phyloP scores from a whole-genome alignment of 2,113 vertebrate genomes.

The Rynchops niger region DNA sequence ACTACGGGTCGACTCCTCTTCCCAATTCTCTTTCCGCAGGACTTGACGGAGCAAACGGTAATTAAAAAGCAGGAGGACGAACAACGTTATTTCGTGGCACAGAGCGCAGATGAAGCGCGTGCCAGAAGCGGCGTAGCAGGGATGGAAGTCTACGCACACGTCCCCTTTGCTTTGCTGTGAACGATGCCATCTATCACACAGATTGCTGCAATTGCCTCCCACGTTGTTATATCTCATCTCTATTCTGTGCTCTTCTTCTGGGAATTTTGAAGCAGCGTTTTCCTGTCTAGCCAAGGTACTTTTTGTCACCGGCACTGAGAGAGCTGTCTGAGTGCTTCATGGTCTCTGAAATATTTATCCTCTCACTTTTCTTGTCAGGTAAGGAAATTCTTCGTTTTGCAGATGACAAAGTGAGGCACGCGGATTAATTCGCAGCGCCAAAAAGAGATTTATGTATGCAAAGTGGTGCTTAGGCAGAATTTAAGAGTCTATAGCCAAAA shows the following conservation, averaged over 20 bases:
- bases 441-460: slow-evolving; percentile 4
- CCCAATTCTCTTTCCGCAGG: background rate
- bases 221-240: background rate
- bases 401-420: slow-evolving; percentile 9
- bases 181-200: background rate
- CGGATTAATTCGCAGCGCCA: background rate
- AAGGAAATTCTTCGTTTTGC: slow-evolving; percentile 37
- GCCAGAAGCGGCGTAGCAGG: fast-evolving
- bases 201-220: slow-evolving; percentile 14
- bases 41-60: background rate
- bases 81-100: background rate
- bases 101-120: fast-evolving
- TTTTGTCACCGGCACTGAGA: background rate
- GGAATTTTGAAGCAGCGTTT: background rate
- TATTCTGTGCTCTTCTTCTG: background rate
- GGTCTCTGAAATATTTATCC: slow-evolving; percentile 55
- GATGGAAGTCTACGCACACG: background rate
- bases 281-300: slow-evolving; percentile 24
- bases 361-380: slow-evolving; percentile 45
- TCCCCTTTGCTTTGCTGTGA: background rate
- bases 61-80: background rate
- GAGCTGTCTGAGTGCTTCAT: background rate
- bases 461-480: slow-evolving; percentile 11
- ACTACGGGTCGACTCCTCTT: fast-evolving
- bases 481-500: background rate